Evolutionary conservation across 2,888 invertebrate genomes (phyloP).

Genomic region (Melipona bicolor): DNA sequence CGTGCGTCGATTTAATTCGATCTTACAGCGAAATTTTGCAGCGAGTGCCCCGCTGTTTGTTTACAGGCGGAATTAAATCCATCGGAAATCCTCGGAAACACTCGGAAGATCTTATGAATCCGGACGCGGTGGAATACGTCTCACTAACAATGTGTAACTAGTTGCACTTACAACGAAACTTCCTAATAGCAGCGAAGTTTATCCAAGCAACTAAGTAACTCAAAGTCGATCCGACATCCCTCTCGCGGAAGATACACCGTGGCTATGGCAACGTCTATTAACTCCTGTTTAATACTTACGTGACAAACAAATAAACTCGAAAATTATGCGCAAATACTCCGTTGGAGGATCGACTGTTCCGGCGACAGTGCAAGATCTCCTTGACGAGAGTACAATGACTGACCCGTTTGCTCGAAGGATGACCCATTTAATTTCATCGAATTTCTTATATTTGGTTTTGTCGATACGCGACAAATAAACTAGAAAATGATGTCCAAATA

Average conservation of each 20-base stretch:
- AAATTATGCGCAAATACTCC: not conserved
- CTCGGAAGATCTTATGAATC: not conserved
- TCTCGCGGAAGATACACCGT: conserved; percentile 37
- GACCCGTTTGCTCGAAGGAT: not conserved
- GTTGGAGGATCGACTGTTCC: not conserved
- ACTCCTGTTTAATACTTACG: conserved; percentile 8
- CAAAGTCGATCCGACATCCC: conserved; percentile 43
- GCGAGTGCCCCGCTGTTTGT: not conserved
- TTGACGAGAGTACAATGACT: not conserved
- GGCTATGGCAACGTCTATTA: conserved; percentile 20
- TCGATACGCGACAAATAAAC: conserved; percentile 10
- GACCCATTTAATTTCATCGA: not conserved
- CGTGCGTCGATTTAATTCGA: too few relatives aligned
- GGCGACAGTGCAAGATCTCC: not conserved
- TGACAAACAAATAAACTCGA: conserved; percentile 14
- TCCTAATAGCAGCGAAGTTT: conserved; percentile 52
- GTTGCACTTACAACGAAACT: conserved; percentile 43
- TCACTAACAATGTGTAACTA: conserved; percentile 59
- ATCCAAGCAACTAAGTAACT: conserved; percentile 32
- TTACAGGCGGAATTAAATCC: too few relatives aligned
- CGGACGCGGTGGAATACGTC: conserved; percentile 20
- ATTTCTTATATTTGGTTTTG: not conserved
- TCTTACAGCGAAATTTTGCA: too few relatives aligned
- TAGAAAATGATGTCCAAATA: not conserved
- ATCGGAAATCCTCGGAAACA: not conserved